Conservation (phyloP, 1,140 invertebrate species). For the Bombus waltoni region DNA sequence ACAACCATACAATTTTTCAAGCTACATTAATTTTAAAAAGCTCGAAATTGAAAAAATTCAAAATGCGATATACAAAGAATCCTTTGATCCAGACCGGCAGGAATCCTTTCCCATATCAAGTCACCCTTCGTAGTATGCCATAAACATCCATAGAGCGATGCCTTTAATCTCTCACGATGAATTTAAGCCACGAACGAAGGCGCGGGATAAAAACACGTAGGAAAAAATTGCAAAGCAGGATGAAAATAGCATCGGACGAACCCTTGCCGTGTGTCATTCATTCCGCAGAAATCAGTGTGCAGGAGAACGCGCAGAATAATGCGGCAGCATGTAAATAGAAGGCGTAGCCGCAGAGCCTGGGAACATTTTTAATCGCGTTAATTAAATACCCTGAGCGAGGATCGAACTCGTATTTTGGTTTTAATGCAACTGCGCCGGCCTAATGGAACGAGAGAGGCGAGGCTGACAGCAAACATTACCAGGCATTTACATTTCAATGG, state of each 20-base stretch:
- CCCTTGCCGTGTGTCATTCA: neutral
- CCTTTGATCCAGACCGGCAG: neutral
- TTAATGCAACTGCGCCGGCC: constrained; percentile 5
- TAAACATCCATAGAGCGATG: neutral
- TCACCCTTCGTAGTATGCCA: neutral
- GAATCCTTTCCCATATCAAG: neutral
- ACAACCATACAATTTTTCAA: neutral
- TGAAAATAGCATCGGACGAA: neutral
- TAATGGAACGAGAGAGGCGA: constrained; percentile 4
- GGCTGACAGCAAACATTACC: constrained; percentile 34
- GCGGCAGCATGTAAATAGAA: neutral
- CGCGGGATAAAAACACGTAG: neutral
- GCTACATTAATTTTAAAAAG: neutral
- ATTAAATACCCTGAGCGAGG: constrained; percentile 1
- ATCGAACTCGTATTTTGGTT: constrained; percentile 16
- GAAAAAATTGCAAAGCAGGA: neutral
- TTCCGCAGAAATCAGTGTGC: neutral
- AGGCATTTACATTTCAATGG: constrained; percentile 38
- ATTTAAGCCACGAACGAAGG: neutral
- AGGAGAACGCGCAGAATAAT: neutral
- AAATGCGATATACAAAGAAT: neutral
- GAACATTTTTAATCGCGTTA: constrained; percentile 22
- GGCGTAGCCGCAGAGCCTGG: neutral
- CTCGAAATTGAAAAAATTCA: neutral
- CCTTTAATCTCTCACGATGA: neutral